A percentile compares a stretch with the other conserved stretches of the same genome.
Evolutionary conservation across 2,888 invertebrate species (phyloP).

Genomic region (Tortrix viridana): DNA sequence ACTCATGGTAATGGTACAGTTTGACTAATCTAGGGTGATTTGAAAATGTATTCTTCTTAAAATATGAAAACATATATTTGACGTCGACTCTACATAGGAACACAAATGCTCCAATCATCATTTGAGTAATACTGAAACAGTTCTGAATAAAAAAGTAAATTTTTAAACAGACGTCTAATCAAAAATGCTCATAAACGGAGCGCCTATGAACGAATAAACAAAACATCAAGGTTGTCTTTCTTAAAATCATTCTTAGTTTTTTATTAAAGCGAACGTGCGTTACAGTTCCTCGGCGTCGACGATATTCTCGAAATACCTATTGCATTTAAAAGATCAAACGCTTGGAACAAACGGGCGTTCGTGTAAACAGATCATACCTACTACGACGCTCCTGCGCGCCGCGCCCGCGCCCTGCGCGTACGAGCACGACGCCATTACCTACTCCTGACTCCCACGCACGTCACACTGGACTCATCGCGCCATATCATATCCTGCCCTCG

Average conservation of each 20-base stretch:
- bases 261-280: slow-evolving; percentile 68
- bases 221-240: slow-evolving; percentile 79
- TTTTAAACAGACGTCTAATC: slow-evolving; percentile 68
- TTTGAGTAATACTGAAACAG: slow-evolving; percentile 22
- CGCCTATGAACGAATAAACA: slow-evolving; percentile 72
- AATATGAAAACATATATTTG: too few species aligned
- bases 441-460: slow-evolving; percentile 37
- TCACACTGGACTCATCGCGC: slow-evolving; percentile 57
- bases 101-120: slow-evolving; percentile 6
- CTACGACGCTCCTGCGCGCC: slow-evolving; percentile 43
- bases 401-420: slow-evolving; percentile 38
- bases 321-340: slow-evolving; percentile 84
- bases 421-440: slow-evolving; percentile 49
- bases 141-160: slow-evolving; percentile 52
- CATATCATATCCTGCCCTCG: slow-evolving; percentile 42
- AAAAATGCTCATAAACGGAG: slow-evolving; percentile 73
- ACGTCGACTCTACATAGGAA: too few species aligned
- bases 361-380: slow-evolving; percentile 77
- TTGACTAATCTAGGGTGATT: too few species aligned
- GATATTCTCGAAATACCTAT: slow-evolving; percentile 82
- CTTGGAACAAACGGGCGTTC: slow-evolving; percentile 75
- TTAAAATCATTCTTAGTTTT: slow-evolving; percentile 76
- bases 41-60: too few species aligned
- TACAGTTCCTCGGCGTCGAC: slow-evolving; percentile 65
- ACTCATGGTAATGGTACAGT: too few species aligned